phyloP scores from a whole-genome alignment of 2,888 invertebrate species.

The Macrophya annulata region DNA sequence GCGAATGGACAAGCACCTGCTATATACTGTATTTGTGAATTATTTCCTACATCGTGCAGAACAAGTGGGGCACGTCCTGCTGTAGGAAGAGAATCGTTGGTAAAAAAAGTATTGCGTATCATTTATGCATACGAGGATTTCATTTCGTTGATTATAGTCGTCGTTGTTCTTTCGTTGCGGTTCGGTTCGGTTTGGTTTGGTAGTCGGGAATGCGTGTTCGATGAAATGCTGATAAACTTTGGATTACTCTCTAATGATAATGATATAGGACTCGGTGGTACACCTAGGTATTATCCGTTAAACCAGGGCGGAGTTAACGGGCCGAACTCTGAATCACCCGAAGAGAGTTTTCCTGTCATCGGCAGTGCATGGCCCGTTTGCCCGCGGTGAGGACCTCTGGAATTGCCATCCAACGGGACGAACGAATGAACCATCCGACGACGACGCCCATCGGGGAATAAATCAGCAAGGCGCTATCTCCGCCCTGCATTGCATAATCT shows the following conservation, averaged over 20 bases:
- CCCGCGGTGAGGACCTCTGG: slow-evolving; percentile 69
- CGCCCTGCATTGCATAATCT: slow-evolving; percentile 44
- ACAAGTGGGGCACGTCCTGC: slow-evolving; percentile 11
- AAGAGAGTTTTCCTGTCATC: slow-evolving; percentile 79
- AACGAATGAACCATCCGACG: slow-evolving; percentile 68
- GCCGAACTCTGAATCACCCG: slow-evolving; percentile 79
- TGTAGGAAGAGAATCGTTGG: background rate
- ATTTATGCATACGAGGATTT: background rate
- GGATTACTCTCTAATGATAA: slow-evolving; percentile 69
- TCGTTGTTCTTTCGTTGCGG: background rate
- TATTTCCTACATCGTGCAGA: slow-evolving; percentile 42
- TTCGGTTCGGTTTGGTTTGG: background rate
- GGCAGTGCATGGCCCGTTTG: slow-evolving; percentile 68
- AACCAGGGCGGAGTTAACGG: slow-evolving; percentile 76
- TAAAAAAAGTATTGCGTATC: background rate
- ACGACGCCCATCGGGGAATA: slow-evolving; percentile 79
- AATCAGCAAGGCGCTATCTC: slow-evolving; percentile 71
- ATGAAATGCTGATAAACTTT: slow-evolving; percentile 61
- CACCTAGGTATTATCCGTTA: slow-evolving; percentile 62
- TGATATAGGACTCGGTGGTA: slow-evolving; percentile 69
- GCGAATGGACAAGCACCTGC: background rate
- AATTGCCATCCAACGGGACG: slow-evolving; percentile 72
- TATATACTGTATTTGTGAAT: slow-evolving; percentile 28
- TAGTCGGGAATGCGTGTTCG: background rate
- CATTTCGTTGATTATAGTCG: background rate